Evolutionary conservation across 35 echinoderm and acorn worm species (phyloP).

Genomic region (Ptychodera flava): DNA sequence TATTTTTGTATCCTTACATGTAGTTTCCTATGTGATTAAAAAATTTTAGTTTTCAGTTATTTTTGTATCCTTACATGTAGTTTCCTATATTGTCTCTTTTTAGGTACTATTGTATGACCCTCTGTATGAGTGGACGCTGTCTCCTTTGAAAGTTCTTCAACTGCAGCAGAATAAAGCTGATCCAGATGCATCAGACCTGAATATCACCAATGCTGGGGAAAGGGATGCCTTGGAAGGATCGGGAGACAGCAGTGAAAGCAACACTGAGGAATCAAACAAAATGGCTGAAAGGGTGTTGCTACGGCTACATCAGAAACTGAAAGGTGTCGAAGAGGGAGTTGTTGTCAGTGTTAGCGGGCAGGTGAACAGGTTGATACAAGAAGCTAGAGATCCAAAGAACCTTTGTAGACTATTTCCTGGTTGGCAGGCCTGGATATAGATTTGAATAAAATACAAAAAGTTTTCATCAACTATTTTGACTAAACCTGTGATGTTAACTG

Average conservation of each 20-base stretch:
- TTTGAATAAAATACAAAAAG: no score
- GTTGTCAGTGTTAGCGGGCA: slow-evolving; percentile 82
- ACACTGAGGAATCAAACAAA: slow-evolving; percentile 54
- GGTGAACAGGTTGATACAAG: slow-evolving; percentile 83
- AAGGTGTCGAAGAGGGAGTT: slow-evolving; percentile 86
- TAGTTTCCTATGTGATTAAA: no score
- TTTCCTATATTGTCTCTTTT: no score
- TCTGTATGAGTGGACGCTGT: slow-evolving; percentile 93
- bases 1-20: no score
- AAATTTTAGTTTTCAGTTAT: no score
- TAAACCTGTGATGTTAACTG: no score
- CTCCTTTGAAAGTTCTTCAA: slow-evolving; percentile 58
- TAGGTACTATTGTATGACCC: slow-evolving; percentile 95
- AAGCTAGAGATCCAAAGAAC: slow-evolving; percentile 87
- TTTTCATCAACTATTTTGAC: no score
- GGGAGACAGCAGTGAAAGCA: not conserved
- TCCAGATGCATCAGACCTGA: slow-evolving; percentile 51
- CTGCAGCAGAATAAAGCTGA: slow-evolving; percentile 48
- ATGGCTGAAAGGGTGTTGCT: slow-evolving; percentile 86
- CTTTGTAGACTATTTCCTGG: slow-evolving; percentile 77
- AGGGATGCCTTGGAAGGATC: not conserved
- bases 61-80: no score
- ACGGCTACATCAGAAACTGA: slow-evolving; percentile 71
- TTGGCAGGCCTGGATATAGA: slow-evolving; percentile 95
- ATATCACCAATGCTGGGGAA: slow-evolving; percentile 26